Percentiles rank a stretch among this genome's conserved stretches.
phyloP scores from a whole-genome alignment of 2,888 invertebrate genomes.

The Doris montereyensis region DNA sequence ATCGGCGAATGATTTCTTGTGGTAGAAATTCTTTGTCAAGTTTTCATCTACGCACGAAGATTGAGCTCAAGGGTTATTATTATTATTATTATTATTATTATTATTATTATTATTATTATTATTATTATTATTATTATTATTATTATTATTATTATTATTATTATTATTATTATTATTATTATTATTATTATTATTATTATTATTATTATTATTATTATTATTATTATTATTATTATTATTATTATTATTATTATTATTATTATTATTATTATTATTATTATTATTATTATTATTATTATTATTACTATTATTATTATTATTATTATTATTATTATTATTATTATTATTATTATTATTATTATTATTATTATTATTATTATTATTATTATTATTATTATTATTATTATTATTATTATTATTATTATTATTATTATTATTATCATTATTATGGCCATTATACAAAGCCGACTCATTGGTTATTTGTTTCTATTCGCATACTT shows the following conservation, averaged over 20 bases:
- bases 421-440: too few relatives aligned
- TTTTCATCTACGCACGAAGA: neutral
- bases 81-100: neutral
- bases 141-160: neutral
- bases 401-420: too few relatives aligned
- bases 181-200: conserved; percentile 12
- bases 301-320: conserved; percentile 3
- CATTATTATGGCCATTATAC: too few relatives aligned
- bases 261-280: neutral
- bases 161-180: conserved; percentile 18
- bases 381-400: neutral
- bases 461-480: too few relatives aligned
- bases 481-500: too few relatives aligned
- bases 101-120: neutral
- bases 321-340: conserved; percentile 18
- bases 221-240: conserved; percentile 28
- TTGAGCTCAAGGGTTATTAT: neutral
- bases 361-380: conserved; percentile 9
- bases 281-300: conserved; percentile 11
- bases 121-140: neutral
- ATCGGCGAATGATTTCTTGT: too few relatives aligned
- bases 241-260: conserved; percentile 15
- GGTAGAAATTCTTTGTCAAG: neutral
- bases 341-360: conserved; percentile 12
- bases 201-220: conserved; percentile 11